Percentiles rank a stretch among this genome's conserved stretches.
Evolutionary conservation across 2,797 vertebrate species (phyloP).

Genomic region (Gobionotothen gibberifrons): DNA sequence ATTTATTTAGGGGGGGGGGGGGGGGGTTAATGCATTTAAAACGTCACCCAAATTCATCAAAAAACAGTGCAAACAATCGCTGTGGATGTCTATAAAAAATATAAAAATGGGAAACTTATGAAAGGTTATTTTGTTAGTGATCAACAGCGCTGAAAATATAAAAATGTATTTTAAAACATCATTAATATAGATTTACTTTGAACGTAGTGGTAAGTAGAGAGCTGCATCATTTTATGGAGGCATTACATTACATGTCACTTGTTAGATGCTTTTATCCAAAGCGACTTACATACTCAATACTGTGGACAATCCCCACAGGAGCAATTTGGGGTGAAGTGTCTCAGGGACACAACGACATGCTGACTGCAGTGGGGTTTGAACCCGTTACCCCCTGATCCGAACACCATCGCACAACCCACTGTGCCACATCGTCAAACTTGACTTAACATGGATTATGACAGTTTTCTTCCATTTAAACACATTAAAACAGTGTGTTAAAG

Average conservation of each 20-base stretch:
- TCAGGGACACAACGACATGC: too few species aligned
- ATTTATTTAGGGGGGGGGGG: neutral
- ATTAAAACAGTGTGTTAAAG: constrained; percentile 1
- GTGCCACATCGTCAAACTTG: neutral
- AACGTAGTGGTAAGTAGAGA: constrained; percentile 29
- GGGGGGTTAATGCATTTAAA: constrained; percentile 16
- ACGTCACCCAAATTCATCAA: constrained; percentile 34
- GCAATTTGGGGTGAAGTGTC: too few species aligned
- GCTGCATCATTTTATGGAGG: neutral
- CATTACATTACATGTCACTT: too few species aligned
- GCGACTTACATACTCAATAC: too few species aligned
- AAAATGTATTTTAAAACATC: constrained; percentile 1
- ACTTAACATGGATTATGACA: neutral
- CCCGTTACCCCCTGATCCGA: too few species aligned
- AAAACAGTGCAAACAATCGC: constrained; percentile 69
- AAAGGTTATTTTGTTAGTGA: neutral
- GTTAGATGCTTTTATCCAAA: too few species aligned
- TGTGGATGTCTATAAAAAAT: neutral
- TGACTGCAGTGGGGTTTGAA: too few species aligned
- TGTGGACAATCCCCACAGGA: too few species aligned
- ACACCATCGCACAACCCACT: too few species aligned
- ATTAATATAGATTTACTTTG: neutral
- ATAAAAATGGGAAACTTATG: neutral
- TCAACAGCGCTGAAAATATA: neutral
- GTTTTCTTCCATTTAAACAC: neutral